Base-by-base conservation (phyloP, 2,888 invertebrate genomes). In the Lithophane leautieri region DNA sequence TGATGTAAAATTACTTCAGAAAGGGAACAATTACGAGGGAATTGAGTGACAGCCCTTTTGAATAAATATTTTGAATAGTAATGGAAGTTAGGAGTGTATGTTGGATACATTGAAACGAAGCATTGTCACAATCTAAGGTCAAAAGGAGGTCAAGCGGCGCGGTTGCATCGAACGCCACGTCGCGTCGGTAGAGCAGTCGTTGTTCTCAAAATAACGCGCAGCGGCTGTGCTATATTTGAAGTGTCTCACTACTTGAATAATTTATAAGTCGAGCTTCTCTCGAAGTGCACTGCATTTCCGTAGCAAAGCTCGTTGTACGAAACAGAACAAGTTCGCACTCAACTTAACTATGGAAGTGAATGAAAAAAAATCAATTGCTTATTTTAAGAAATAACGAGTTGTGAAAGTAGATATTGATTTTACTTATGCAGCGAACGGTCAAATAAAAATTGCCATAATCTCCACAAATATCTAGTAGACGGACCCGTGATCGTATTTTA, bases 191-290 rank as follows among this genome's bases (percentile, higher is more conserved):
- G 88, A 91, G 87, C 88, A 89, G 89, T 91, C 90, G 91, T 88
- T 91, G 93, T 94, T 94, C 94, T 94, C 93, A 93, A 95, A 95
- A 95, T 95, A 96, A 92, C 93, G 92, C 92, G 92, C 92, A 90
- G 92, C 91, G 91, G 91, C 90, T 92, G 93, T 91, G 91, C 94
- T 94, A 94, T 95, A 95, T 95, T 94, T 95, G 94, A 95, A 95
- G 94, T 94, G 95, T 95, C 95, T 94, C 94, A 88, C 93, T 93
- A 93, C 94, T 94, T 96, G 96, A 96, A 96, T 96, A 95, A 96
- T 95, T 95, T 95, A 96, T 96, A 94, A 95, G 94, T 93, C 90
- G 88, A 92, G 92, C 93, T 94, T 92, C 83, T 94, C 93, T 94
- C 93, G 84, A 90, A 94, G 93, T 93, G 94, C 94, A 93, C 92